phyloP scores from a whole-genome alignment of 2,797 vertebrate species.

The Sebastiscus tertius region DNA sequence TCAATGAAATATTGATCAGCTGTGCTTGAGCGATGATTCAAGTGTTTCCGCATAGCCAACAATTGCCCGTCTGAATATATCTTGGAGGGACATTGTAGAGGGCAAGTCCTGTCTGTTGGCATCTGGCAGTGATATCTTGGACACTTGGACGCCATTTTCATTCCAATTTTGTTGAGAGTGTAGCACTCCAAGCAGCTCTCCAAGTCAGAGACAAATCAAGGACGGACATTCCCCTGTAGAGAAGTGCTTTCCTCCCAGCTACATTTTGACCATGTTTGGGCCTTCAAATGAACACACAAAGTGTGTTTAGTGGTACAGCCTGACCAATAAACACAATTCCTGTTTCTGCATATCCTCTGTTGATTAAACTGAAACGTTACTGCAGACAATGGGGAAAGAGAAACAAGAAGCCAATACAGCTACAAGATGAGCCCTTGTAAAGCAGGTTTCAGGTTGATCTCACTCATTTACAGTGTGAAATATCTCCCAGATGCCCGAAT shows the following conservation, averaged over 20 bases:
- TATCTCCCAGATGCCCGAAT: constrained; percentile 57
- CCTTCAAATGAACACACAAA: not conserved
- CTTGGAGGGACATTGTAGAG: not conserved
- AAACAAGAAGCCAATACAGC: not conserved
- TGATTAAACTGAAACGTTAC: constrained; percentile 12
- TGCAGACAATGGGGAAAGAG: not conserved
- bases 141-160: not conserved
- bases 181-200: not conserved
- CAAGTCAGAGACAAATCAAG: constrained; percentile 19
- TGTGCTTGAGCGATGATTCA: constrained; percentile 12
- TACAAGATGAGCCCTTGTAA: constrained; percentile 11
- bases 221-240: constrained; percentile 12
- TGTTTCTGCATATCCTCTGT: not conserved
- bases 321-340: not conserved
- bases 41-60: not conserved
- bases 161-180: not conserved
- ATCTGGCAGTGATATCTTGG: not conserved
- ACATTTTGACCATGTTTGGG: constrained; percentile 18
- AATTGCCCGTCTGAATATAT: not conserved
- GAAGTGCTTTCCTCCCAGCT: not conserved
- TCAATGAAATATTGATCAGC: constrained; percentile 11
- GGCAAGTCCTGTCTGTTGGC: not conserved
- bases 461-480: constrained; percentile 36
- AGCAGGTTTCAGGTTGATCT: constrained; percentile 29
- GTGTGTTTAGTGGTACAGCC: constrained; percentile 5